Conservation (phyloP, 2,797 vertebrate genomes). For the Spinus pinus region DNA sequence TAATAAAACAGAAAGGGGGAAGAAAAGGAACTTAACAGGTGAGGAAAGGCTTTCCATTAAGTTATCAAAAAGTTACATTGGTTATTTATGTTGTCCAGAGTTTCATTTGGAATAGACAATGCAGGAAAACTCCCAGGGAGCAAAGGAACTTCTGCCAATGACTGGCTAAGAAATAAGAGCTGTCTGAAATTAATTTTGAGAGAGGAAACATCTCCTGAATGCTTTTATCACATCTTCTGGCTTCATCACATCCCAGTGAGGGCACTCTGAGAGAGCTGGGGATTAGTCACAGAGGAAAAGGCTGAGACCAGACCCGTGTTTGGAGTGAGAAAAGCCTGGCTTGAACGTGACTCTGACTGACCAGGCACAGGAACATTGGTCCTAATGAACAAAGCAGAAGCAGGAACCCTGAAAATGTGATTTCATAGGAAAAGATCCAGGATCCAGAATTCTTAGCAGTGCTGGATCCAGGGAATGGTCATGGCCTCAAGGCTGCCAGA, state of each 20-base stretch:
- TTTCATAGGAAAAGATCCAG: background rate
- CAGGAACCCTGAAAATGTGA: background rate
- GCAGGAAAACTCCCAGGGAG: background rate
- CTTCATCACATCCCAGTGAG: background rate
- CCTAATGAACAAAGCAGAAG: background rate
- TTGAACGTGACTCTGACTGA: background rate
- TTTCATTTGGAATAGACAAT: slow-evolving; percentile 29
- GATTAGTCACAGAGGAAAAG: background rate
- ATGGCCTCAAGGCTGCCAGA: fast-evolving
- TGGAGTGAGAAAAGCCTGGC: background rate
- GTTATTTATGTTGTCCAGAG: slow-evolving; percentile 32
- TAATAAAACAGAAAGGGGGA: slow-evolving; percentile 24
- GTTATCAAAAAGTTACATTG: slow-evolving; percentile 1
- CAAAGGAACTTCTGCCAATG: background rate
- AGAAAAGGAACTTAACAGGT: slow-evolving; percentile 39
- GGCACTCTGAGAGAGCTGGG: background rate
- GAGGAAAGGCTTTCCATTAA: slow-evolving; percentile 22
- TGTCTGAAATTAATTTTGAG: background rate
- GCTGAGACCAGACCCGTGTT: background rate
- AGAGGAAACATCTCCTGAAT: background rate
- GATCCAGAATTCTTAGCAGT: background rate
- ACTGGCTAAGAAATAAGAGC: background rate
- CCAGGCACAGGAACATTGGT: fast-evolving
- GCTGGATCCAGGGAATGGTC: background rate
- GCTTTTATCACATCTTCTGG: background rate